A percentile compares a stretch with the other conserved stretches of the same genome.
Conservation (phyloP, 2,797 vertebrate genomes). For the Gila robusta region DNA sequence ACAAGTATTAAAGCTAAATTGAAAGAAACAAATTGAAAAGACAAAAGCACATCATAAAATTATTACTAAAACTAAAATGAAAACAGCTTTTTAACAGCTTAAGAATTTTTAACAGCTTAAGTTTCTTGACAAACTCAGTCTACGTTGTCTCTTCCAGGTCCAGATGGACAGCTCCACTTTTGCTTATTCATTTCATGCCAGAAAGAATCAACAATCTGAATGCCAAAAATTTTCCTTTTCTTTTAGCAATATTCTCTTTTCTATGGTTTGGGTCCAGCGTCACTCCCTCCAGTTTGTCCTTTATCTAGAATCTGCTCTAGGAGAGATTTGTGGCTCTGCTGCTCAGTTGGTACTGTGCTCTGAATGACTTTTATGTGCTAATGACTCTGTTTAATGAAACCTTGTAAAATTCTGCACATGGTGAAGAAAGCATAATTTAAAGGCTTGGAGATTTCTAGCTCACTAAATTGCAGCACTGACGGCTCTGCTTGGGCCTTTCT, state of each 20-base stretch:
- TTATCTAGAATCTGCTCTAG: conserved; percentile 37
- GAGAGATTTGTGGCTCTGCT: conserved; percentile 51
- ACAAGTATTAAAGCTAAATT: not conserved
- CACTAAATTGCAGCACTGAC: conserved; percentile 25
- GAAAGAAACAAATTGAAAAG: not conserved
- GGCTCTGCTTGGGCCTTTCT: conserved; percentile 24
- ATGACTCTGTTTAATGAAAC: conserved; percentile 57
- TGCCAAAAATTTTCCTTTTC: conserved; percentile 10
- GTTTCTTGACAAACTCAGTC: conserved; percentile 41
- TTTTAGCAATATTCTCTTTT: conserved; percentile 35
- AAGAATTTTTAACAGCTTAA: conserved; percentile 34
- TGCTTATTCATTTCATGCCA: conserved; percentile 32
- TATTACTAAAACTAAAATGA: not conserved
- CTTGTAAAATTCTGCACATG: conserved; percentile 51
- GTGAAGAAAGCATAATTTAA: conserved; percentile 43
- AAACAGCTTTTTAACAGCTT: not conserved
- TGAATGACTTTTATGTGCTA: conserved; percentile 57
- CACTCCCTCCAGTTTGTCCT: conserved; percentile 17
- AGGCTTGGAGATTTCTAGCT: conserved; percentile 36
- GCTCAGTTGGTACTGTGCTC: conserved; percentile 42
- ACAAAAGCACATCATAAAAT: not conserved
- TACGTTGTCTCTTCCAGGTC: conserved; percentile 28
- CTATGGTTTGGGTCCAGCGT: not conserved
- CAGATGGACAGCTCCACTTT: conserved; percentile 46
- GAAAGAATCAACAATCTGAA: conserved; percentile 32